Evolutionary conservation across 2,888 invertebrate genomes (phyloP).

Genomic region (Adineta ricciae): DNA sequence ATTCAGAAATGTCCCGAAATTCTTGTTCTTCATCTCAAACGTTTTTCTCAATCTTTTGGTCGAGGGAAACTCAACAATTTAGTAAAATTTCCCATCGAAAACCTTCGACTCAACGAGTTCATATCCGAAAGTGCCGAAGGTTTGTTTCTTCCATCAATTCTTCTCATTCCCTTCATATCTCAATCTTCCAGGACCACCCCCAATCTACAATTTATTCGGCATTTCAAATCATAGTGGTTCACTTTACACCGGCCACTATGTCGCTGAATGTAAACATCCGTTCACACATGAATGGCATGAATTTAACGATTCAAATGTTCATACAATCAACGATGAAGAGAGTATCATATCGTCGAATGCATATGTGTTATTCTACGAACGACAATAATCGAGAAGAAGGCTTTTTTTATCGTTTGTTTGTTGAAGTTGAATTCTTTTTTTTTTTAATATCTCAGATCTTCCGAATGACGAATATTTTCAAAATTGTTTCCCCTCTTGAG

Average conservation of each 20-base stretch:
- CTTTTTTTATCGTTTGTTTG: too few relatives aligned
- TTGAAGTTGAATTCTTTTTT: neutral
- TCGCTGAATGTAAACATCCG: slow-evolving; percentile 83
- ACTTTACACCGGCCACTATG: slow-evolving; percentile 86
- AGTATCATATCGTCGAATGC: neutral
- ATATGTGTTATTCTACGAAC: slow-evolving; percentile 7
- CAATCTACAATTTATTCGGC: slow-evolving; percentile 71
- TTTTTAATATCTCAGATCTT: neutral
- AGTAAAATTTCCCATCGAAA: slow-evolving; percentile 71
- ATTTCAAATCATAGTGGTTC: slow-evolving; percentile 86
- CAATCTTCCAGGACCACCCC: neutral
- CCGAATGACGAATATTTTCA: neutral
- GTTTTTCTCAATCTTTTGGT: slow-evolving; percentile 62
- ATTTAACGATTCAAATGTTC: slow-evolving; percentile 68
- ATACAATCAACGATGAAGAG: neutral
- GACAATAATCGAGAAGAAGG: neutral
- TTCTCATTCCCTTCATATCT: neutral
- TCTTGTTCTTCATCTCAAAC: slow-evolving; percentile 65
- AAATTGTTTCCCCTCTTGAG: neutral
- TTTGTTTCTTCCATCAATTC: neutral
- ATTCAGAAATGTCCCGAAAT: slow-evolving; percentile 88
- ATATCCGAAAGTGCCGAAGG: neutral
- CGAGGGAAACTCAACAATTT: slow-evolving; percentile 73
- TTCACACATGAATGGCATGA: slow-evolving; percentile 77
- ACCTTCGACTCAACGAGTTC: neutral